Percentiles rank a stretch among this genome's conserved stretches.
These are phyloP conservation scores for Caenorhabditis sulstoni DNA, from an alignment of 2,888 invertebrate species.

Conservation along the genomic window DNA sequence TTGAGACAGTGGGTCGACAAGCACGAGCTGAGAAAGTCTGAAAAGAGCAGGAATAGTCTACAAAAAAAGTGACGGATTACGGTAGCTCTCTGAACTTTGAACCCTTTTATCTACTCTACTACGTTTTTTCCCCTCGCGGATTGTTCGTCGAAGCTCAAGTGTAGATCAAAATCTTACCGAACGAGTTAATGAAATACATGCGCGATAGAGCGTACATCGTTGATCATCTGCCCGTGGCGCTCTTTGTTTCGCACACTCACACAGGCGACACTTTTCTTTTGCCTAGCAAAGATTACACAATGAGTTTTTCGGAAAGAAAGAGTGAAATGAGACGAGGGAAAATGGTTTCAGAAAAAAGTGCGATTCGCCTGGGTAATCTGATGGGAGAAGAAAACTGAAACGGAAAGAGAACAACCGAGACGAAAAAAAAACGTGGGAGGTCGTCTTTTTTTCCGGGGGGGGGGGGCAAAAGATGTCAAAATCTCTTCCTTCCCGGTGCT, in stretches of 20 bases:
- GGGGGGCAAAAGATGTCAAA: neutral
- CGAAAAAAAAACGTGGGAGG: conserved; percentile 11
- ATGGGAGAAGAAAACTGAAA: too few species aligned
- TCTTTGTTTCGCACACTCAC: too few species aligned
- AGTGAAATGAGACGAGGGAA: neutral
- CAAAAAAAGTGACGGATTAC: neutral
- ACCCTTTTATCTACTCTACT: too few species aligned
- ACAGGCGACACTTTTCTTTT: too few species aligned
- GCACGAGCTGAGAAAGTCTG: conserved; percentile 61
- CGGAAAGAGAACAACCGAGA: too few species aligned
- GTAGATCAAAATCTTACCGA: conserved; percentile 54
- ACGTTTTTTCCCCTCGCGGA: too few species aligned
- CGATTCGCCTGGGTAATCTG: too few species aligned
- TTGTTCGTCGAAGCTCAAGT: too few species aligned
- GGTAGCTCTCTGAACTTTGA: too few species aligned
- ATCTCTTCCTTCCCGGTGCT: too few species aligned
- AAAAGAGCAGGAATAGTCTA: neutral
- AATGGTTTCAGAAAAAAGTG: too few species aligned
- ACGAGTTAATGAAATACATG: conserved; percentile 63
- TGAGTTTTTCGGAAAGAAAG: too few species aligned
- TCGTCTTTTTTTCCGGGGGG: neutral
- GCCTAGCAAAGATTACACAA: neutral
- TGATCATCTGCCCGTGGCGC: conserved; percentile 34
- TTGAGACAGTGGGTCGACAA: conserved; percentile 58
- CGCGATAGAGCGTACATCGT: conserved; percentile 62